Percentiles rank a stretch among this genome's conserved stretches.
phyloP scores from a whole-genome alignment of 2,797 vertebrate genomes.

The Tympanoctomys barrerae region DNA sequence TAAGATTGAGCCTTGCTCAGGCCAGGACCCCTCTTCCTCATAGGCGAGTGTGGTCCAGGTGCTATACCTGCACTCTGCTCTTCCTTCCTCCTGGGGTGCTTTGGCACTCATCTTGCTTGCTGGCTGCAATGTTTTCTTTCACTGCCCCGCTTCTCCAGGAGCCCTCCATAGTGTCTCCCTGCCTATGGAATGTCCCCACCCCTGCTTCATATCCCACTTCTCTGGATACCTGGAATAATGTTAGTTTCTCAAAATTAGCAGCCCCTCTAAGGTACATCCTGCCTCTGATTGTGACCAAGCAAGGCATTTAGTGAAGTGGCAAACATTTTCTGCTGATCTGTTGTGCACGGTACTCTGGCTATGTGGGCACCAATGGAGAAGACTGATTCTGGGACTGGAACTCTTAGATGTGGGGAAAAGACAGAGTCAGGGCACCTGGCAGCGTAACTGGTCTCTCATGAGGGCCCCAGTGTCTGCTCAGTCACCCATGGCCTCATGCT shows the following conservation, averaged over 20 bases:
- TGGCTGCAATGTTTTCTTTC: neutral
- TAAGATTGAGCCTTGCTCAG: slow-evolving; percentile 77
- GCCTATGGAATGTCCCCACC: neutral
- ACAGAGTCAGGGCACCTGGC: neutral
- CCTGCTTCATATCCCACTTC: neutral
- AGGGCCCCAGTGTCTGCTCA: neutral
- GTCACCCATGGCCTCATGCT: neutral
- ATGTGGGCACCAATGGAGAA: neutral
- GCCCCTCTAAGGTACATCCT: neutral
- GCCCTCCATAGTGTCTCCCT: neutral
- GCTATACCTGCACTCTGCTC: neutral
- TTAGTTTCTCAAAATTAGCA: neutral
- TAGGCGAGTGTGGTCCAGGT: fast-evolving
- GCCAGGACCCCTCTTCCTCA: fast-evolving
- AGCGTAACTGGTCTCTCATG: neutral
- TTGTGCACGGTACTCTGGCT: neutral
- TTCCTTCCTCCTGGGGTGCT: neutral
- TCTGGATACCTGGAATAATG: neutral
- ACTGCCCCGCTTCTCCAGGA: neutral
- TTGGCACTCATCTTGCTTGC: neutral
- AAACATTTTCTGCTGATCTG: neutral
- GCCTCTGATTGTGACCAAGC: neutral
- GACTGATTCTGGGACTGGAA: neutral
- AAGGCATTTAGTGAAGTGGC: neutral
- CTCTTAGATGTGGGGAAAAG: neutral